These are phyloP conservation scores for Tamandua tetradactyla DNA, from an alignment of 2,797 vertebrate genomes.

Conservation along the genomic window DNA sequence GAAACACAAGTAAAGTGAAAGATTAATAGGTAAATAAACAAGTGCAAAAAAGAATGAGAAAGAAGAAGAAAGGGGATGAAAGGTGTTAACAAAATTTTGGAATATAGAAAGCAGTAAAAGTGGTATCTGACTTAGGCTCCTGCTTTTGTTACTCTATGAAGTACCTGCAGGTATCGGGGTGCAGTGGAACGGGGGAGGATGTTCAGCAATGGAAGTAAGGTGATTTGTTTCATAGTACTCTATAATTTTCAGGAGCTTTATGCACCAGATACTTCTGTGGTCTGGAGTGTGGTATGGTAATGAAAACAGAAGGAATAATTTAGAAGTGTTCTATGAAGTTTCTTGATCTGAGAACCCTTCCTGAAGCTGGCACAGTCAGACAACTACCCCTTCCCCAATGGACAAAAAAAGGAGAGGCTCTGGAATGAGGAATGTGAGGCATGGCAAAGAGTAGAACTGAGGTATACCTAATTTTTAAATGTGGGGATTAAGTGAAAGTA, in stretches of 20 bases:
- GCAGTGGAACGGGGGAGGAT: no score
- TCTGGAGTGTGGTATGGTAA: background rate
- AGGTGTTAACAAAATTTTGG: background rate
- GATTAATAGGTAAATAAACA: background rate
- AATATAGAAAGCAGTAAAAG: slow-evolving; percentile 4
- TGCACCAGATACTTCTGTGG: background rate
- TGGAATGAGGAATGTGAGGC: background rate
- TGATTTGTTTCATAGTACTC: background rate
- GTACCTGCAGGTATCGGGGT: background rate
- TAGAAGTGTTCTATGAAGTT: background rate
- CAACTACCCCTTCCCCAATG: background rate
- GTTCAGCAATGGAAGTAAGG: background rate
- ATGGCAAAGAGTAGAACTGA: background rate
- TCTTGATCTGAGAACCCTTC: background rate
- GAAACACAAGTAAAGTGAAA: slow-evolving; percentile 27
- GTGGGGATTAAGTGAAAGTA: background rate
- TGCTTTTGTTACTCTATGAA: background rate
- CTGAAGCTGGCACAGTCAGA: background rate
- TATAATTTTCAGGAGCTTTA: background rate
- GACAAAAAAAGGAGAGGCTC: background rate
- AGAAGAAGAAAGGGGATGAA: background rate
- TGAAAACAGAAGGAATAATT: background rate
- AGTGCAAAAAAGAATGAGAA: background rate
- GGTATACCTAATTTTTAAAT: background rate
- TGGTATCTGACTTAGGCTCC: background rate